Percentiles rank a stretch among this genome's conserved stretches.
Evolutionary conservation across 2,113 vertebrate species (phyloP).

Genomic region (Podocnemis expansa): DNA sequence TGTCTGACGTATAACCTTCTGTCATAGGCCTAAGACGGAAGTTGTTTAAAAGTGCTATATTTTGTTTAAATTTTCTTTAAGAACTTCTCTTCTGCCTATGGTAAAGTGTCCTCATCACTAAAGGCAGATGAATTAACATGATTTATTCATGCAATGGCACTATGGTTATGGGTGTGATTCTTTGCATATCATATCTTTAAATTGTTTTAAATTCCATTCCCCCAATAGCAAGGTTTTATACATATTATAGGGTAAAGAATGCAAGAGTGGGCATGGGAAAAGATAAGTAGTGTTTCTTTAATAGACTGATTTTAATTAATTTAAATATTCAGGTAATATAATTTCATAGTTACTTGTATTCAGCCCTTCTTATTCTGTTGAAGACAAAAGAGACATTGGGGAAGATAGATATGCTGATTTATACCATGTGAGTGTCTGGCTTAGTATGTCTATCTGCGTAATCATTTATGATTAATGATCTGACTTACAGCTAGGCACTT

Average conservation of each 20-base stretch:
- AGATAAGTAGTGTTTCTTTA: too few relatives aligned
- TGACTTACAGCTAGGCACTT: too few relatives aligned
- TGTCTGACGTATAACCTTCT: not conserved
- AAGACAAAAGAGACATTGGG: too few relatives aligned
- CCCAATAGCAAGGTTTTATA: not conserved
- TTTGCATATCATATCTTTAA: not conserved
- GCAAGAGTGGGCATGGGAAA: not conserved
- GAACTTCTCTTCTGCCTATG: constrained; percentile 4
- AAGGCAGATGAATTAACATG: not conserved
- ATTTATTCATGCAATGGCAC: not conserved
- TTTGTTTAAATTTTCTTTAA: constrained; percentile 35
- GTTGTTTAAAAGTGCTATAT: not conserved
- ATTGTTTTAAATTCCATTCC: not conserved
- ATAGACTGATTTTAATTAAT: too few relatives aligned
- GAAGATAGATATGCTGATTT: too few relatives aligned
- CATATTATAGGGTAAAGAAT: not conserved
- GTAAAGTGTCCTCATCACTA: not conserved
- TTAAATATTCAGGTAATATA: too few relatives aligned
- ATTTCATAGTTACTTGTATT: too few relatives aligned
- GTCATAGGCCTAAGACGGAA: not conserved
- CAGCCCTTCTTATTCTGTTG: too few relatives aligned
- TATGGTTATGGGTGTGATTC: constrained; percentile 16
- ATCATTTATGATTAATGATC: too few relatives aligned
- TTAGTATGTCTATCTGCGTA: too few relatives aligned
- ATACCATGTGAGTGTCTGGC: too few relatives aligned